phyloP scores from a whole-genome alignment of 2,888 invertebrate species.

The Cheilosia vulpina region DNA sequence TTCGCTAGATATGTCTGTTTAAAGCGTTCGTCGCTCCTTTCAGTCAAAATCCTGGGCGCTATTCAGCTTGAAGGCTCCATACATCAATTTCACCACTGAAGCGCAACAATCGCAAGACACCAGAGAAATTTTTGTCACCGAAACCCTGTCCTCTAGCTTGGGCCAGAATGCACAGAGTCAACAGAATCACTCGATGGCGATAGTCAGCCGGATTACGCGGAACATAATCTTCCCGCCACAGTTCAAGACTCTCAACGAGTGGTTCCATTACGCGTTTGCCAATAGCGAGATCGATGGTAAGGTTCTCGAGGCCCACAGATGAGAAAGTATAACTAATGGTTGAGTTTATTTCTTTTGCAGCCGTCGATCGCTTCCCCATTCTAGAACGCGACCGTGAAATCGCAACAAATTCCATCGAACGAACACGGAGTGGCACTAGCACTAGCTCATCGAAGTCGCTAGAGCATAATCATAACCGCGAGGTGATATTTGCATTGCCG shows the following conservation, averaged over 20 bases:
- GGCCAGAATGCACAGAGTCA: constrained; percentile 89
- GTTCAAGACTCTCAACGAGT: constrained; percentile 96
- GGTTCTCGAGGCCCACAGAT: constrained; percentile 42
- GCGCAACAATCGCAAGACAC: constrained; percentile 92
- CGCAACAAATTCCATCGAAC: constrained; percentile 85
- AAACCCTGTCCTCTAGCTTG: constrained; percentile 94
- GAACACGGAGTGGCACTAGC: constrained; percentile 83
- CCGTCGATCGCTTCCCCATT: constrained; percentile 95
- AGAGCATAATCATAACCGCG: constrained; percentile 92
- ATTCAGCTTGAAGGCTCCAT: constrained; percentile 96
- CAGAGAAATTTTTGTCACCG: constrained; percentile 92
- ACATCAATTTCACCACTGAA: constrained; percentile 96
- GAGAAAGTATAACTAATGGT: not conserved
- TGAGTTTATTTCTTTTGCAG: constrained; percentile 84
- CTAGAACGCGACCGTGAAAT: constrained; percentile 90
- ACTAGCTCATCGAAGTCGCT: constrained; percentile 86
- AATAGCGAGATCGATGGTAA: constrained; percentile 97
- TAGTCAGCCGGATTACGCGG: constrained; percentile 95
- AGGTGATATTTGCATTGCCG: constrained; percentile 98
- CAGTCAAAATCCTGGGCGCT: constrained; percentile 96
- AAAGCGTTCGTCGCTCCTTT: not conserved
- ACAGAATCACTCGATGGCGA: constrained; percentile 95
- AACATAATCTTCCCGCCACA: constrained; percentile 97
- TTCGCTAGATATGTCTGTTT: not conserved
- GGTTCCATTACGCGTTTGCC: constrained; percentile 98